phyloP scores from a whole-genome alignment of 2,888 invertebrate genomes.

The Tipula vernalis region DNA sequence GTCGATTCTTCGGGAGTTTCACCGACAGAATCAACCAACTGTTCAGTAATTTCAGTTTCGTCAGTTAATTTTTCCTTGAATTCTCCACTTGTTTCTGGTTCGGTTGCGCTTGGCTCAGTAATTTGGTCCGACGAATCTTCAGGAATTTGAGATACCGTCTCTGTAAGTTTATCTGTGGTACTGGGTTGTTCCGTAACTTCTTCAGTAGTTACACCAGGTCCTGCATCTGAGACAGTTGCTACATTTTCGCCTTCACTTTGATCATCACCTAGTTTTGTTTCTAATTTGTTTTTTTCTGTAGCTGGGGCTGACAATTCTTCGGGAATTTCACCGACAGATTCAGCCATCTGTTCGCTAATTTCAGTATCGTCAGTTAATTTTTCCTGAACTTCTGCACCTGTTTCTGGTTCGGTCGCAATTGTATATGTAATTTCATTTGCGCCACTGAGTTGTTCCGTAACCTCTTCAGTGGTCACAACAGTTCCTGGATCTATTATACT shows the following conservation, averaged over 20 bases:
- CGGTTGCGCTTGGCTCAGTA: too few species aligned
- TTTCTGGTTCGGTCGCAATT: too few species aligned
- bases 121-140: too few species aligned
- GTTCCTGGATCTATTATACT: neutral
- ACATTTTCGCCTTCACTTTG: neutral
- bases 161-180: too few species aligned
- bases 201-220: neutral
- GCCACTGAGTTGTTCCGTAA: neutral
- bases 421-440: too few species aligned
- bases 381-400: neutral
- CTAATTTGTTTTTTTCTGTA: neutral
- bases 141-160: too few species aligned
- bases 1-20: neutral
- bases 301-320: neutral
- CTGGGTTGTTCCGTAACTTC: neutral
- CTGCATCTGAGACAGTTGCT: neutral
- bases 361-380: neutral
- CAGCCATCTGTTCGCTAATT: neutral
- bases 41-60: too few species aligned
- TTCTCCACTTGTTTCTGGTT: too few species aligned
- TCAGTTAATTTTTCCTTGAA: too few species aligned
- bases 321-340: neutral
- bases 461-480: neutral
- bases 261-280: neutral
- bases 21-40: neutral